Conservation (phyloP, 2,113 vertebrate species). For the Dromaius novaehollandiae region DNA sequence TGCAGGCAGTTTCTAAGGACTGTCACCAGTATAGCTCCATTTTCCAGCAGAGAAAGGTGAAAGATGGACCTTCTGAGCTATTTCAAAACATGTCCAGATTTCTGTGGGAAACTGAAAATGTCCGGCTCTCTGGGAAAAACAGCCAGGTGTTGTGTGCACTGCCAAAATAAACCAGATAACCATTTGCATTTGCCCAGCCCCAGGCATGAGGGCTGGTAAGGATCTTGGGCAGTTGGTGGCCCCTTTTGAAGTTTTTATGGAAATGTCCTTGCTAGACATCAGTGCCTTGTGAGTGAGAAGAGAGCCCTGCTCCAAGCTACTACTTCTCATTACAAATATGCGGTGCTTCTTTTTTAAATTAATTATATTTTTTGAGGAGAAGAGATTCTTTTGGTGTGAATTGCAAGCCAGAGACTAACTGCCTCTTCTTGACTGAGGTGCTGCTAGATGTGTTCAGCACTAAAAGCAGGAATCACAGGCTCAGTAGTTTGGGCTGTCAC, state of each 20-base stretch:
- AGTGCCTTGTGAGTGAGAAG: not conserved
- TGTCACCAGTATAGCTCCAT: not conserved
- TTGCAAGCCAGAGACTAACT: not conserved
- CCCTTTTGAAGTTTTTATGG: constrained; percentile 14
- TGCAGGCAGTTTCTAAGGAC: not conserved
- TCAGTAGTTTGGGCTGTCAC: not conserved
- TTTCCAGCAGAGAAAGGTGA: not conserved
- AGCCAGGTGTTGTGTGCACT: not conserved
- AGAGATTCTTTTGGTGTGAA: not conserved
- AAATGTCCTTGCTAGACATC: constrained; percentile 1
- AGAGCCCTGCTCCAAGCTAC: not conserved
- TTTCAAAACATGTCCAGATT: not conserved
- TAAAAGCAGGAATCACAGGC: not conserved
- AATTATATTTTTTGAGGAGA: not conserved
- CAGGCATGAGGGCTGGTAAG: not conserved
- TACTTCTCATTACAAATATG: not conserved
- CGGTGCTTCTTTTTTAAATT: not conserved
- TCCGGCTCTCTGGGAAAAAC: not conserved
- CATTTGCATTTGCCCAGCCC: not conserved
- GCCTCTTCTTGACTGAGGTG: not conserved
- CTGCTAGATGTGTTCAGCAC: not conserved
- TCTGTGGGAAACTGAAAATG: not conserved
- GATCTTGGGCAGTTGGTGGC: not conserved
- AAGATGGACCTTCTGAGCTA: not conserved
- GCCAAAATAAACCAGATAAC: not conserved